Conservation (phyloP, 2,113 vertebrate species). For the Cygnus atratus region DNA sequence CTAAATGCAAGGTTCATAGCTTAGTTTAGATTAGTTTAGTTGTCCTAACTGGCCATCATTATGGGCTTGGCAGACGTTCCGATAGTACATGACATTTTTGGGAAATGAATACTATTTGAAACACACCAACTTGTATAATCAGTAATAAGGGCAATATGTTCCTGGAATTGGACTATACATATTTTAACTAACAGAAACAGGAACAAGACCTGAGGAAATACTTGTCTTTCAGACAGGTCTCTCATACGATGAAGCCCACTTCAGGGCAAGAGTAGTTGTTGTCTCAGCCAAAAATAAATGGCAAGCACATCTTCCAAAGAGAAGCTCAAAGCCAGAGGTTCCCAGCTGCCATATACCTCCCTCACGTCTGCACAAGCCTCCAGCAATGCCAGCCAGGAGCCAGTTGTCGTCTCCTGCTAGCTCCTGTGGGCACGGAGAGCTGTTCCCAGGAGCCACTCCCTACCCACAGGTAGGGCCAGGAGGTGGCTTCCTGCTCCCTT, state of each 20-base stretch:
- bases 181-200: not conserved
- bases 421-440: not conserved
- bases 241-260: not conserved
- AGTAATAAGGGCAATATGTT: not conserved
- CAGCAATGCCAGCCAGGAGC: not conserved
- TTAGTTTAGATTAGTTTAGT: not conserved
- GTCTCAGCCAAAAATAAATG: not conserved
- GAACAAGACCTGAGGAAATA: not conserved
- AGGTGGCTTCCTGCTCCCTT: slow-evolving; percentile 15
- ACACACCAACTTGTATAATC: not conserved
- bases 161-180: not conserved
- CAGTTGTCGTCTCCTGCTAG: not conserved
- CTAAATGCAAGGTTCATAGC: not conserved
- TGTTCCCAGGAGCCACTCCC: slow-evolving; percentile 56
- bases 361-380: not conserved
- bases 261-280: not conserved
- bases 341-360: not conserved
- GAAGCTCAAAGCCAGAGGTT: slow-evolving; percentile 2
- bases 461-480: slow-evolving; percentile 15
- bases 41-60: not conserved
- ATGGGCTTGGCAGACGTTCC: not conserved
- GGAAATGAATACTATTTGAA: not conserved
- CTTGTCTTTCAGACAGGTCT: not conserved
- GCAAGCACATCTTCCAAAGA: not conserved
- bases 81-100: not conserved